phyloP scores from a whole-genome alignment of 2,888 invertebrate genomes.

The Xanthia icteritia region DNA sequence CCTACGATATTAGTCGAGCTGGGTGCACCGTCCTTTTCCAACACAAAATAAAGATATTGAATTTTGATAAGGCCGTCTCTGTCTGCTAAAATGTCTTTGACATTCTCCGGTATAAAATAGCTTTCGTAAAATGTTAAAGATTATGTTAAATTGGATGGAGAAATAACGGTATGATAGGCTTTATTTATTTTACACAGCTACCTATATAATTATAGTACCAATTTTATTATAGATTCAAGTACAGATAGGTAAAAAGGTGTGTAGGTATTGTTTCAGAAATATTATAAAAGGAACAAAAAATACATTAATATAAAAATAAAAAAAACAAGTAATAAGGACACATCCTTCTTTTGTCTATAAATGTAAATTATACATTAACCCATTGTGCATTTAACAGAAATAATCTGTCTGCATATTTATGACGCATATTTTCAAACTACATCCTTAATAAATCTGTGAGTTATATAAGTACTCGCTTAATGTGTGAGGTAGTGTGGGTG shows the following conservation, averaged over 20 bases:
- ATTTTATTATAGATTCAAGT: constrained; percentile 9
- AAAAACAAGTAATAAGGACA: background rate
- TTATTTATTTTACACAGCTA: constrained; percentile 44
- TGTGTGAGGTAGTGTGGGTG: constrained; percentile 38
- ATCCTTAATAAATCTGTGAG: constrained; percentile 54
- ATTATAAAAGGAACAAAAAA: constrained; percentile 5
- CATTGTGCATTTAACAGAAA: constrained; percentile 35
- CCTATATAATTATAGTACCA: background rate
- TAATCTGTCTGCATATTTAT: constrained; percentile 26
- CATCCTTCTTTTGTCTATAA: constrained; percentile 25
- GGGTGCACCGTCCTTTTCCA: constrained; percentile 86
- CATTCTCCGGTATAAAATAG: constrained; percentile 74
- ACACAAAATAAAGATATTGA: constrained; percentile 88
- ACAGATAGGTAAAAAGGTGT: constrained; percentile 11
- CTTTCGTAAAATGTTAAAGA: constrained; percentile 71
- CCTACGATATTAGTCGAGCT: constrained; percentile 85
- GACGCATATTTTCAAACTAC: constrained; percentile 53
- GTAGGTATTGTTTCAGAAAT: background rate
- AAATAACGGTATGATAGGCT: constrained; percentile 46
- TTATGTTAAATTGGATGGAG: constrained; percentile 66
- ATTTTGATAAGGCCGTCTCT: constrained; percentile 85
- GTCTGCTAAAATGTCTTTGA: constrained; percentile 77
- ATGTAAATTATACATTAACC: constrained; percentile 20
- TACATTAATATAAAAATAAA: background rate
- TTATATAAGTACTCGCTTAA: constrained; percentile 13